Conservation (phyloP, 2,113 vertebrate species). For the Macaca mulatta region DNA sequence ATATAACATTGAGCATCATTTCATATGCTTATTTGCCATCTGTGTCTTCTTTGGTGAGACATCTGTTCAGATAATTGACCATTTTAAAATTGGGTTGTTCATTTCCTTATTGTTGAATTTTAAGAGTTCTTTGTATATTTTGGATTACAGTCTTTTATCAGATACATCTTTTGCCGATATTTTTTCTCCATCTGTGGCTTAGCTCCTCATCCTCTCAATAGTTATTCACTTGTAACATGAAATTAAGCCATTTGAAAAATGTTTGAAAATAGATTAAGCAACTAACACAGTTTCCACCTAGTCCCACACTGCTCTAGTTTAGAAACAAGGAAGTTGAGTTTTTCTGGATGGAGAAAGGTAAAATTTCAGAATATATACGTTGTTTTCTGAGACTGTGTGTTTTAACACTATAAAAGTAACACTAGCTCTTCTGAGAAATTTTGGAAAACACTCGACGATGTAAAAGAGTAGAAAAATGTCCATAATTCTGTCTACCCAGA, state of each 20-base stretch:
- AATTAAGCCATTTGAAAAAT: neutral
- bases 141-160: neutral
- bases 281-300: neutral
- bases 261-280: neutral
- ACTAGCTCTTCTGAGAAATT: neutral
- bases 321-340: neutral
- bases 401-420: neutral
- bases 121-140: neutral
- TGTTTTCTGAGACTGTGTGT: neutral
- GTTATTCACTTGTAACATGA: neutral
- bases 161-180: neutral
- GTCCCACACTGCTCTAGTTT: neutral
- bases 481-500: neutral
- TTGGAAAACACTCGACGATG: neutral
- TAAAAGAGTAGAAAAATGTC: neutral
- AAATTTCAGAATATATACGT: neutral
- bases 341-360: neutral
- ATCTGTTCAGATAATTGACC: neutral
- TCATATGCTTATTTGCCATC: neutral
- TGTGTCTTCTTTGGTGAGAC: neutral
- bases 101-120: neutral
- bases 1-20: neutral
- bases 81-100: neutral
- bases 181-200: neutral
- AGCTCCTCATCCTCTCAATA: neutral